Conservation (phyloP, 2,888 invertebrate genomes). For the Polyommatus iphigenia region DNA sequence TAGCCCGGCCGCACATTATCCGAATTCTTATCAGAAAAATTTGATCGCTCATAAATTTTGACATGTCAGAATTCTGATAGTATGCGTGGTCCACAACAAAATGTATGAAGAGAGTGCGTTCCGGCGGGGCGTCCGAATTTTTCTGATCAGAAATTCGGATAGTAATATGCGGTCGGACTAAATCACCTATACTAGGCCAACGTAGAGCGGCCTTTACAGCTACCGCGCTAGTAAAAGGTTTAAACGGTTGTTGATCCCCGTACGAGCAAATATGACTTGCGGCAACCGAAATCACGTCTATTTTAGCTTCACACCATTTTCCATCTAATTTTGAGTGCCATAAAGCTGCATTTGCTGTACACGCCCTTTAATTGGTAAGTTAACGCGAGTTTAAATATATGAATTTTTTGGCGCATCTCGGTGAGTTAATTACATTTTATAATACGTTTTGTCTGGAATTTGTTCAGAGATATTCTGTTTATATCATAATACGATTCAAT, state of each 20-base stretch:
- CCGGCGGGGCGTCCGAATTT: no score
- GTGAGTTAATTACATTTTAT: constrained; percentile 2
- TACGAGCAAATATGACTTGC: constrained; percentile 32
- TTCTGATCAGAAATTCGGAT: no score
- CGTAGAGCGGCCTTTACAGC: neutral
- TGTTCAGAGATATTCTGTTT: neutral
- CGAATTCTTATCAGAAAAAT: no score
- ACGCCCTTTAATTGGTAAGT: neutral
- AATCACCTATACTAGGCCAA: neutral
- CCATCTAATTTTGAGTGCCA: neutral
- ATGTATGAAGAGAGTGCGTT: no score
- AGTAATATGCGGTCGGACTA: no score
- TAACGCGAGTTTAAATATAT: constrained; percentile 6
- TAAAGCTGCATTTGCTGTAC: neutral
- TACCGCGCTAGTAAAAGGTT: constrained; percentile 34
- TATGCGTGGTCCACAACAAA: no score
- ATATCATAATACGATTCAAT: neutral
- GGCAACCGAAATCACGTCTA: constrained; percentile 14
- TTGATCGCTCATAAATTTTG: no score
- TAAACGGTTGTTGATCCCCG: constrained; percentile 29
- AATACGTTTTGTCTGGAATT: constrained; percentile 11
- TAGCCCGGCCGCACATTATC: no score
- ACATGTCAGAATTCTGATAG: no score
- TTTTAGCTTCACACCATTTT: constrained; percentile 24
- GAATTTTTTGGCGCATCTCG: neutral